A percentile compares a stretch with the other conserved stretches of the same genome.
phyloP scores from a whole-genome alignment of 2,113 vertebrate species.

The Plotosus lineatus region DNA sequence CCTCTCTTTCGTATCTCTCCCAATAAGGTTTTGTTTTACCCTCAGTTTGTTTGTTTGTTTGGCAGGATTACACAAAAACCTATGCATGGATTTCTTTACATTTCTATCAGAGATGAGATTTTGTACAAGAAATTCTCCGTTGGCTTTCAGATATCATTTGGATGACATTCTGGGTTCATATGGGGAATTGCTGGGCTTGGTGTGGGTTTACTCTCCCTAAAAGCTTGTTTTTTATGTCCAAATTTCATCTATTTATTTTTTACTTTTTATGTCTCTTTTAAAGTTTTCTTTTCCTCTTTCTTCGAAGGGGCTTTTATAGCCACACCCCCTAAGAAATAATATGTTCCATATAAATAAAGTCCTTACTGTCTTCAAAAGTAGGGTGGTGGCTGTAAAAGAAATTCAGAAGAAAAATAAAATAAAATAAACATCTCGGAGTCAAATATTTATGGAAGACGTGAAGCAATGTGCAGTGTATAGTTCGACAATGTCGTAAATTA shows the following conservation, averaged over 20 bases:
- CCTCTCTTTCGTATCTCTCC: too few species aligned
- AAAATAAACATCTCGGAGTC: conserved; percentile 16
- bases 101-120: too few species aligned
- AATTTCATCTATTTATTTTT: background rate
- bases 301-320: background rate
- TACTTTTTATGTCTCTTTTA: background rate
- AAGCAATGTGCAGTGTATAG: background rate
- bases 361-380: background rate
- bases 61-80: too few species aligned
- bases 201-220: background rate
- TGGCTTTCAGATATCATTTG: too few species aligned
- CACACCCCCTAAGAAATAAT: background rate
- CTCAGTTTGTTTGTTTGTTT: too few species aligned
- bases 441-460: background rate
- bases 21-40: too few species aligned
- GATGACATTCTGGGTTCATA: too few species aligned
- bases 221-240: background rate
- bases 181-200: too few species aligned
- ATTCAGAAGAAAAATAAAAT: background rate
- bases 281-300: background rate
- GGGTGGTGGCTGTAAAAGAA: background rate
- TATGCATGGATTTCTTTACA: too few species aligned
- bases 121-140: too few species aligned
- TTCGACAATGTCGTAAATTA: background rate
- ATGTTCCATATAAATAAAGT: background rate